Evolutionary conservation across 2,888 invertebrate genomes (phyloP), one percentile per base, ranked within the genome.

Genomic region (Escarpia spicata): DNA sequence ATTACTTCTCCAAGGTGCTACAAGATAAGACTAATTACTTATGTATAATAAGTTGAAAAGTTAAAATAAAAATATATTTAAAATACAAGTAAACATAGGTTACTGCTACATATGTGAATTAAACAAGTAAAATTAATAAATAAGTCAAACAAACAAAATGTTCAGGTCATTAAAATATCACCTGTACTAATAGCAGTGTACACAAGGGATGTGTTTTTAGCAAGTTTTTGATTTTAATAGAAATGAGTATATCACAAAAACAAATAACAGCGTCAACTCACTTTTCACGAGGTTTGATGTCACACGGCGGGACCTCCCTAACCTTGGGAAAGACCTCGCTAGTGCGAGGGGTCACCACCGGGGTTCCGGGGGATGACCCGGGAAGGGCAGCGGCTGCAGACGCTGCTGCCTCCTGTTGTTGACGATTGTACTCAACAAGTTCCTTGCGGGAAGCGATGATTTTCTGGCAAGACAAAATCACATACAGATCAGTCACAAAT

Each of bases 361-460:
- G 92, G 2, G 94, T 93, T 4, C 92, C 31, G 44, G 93, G 92
- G 19, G 92, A 9, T 9, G 93, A 91, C 44, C 92, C 26, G 58
- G 91, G 31, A 75, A 75, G 75, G 75, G 92, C 90, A 90, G 90
- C 44, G 37, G 93, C 93, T 8, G 93, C 93, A 94, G 93, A 92
- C 92, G 93, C 90, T 91, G 93, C 96, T 15, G 95, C 95, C 94
- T 96, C 96, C 93, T 95, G 94, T 94, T 97, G 97, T 92, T 96
- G 96, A 92, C 98, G 97, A 96, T 99, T 99, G 96, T 98, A 99
- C 0, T 98, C 98, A 10, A 99, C 98, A 90, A 99, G 97, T 96
- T 99, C 99, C 95, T 98, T 98, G 44, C 98, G 97, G 96, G 98
- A 99, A 0, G 99, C 99, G 94, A 99, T 97, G 43, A 99, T 99